A percentile compares a stretch with the other conserved stretches of the same genome.
phyloP scores from a whole-genome alignment of 1,140 invertebrate species.

The Ruditapes philippinarum region DNA sequence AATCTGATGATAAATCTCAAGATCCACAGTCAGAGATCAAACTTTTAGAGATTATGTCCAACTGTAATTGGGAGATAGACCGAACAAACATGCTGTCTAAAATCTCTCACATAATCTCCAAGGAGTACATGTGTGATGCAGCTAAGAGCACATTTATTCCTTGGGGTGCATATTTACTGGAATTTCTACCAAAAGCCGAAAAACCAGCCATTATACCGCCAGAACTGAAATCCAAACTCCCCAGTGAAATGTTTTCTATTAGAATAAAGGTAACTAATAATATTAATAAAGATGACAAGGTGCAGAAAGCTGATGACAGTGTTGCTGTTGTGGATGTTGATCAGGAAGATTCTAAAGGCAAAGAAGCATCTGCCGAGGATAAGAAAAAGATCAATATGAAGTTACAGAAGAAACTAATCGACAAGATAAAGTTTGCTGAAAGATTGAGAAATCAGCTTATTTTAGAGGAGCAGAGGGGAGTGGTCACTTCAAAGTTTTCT shows the following conservation, averaged over 20 bases:
- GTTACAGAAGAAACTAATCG: constrained; percentile 59
- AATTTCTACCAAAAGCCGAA: constrained; percentile 80
- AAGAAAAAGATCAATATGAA: constrained; percentile 38
- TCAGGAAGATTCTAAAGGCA: constrained; percentile 35
- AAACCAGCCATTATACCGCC: constrained; percentile 81
- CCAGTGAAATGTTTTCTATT: constrained; percentile 79
- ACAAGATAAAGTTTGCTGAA: constrained; percentile 66
- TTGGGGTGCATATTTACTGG: constrained; percentile 76
- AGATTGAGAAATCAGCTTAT: constrained; percentile 55
- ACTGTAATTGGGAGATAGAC: constrained; percentile 81
- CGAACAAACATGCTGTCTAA: constrained; percentile 78
- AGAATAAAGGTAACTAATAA: constrained; percentile 71
- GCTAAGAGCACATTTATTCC: not conserved
- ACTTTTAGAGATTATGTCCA: constrained; percentile 82
- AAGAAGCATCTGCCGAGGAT: constrained; percentile 44
- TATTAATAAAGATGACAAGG: constrained; percentile 10
- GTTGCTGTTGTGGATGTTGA: not conserved
- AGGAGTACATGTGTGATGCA: not conserved
- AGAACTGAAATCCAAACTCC: constrained; percentile 80
- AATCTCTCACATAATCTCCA: constrained; percentile 73
- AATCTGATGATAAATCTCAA: constrained; percentile 60
- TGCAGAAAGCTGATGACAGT: not conserved
- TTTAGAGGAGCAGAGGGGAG: constrained; percentile 45
- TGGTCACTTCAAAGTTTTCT: constrained; percentile 32
- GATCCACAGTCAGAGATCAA: constrained; percentile 72